Evolutionary conservation across 2,113 vertebrate species (phyloP).

Genomic region (Trinectes maculatus): DNA sequence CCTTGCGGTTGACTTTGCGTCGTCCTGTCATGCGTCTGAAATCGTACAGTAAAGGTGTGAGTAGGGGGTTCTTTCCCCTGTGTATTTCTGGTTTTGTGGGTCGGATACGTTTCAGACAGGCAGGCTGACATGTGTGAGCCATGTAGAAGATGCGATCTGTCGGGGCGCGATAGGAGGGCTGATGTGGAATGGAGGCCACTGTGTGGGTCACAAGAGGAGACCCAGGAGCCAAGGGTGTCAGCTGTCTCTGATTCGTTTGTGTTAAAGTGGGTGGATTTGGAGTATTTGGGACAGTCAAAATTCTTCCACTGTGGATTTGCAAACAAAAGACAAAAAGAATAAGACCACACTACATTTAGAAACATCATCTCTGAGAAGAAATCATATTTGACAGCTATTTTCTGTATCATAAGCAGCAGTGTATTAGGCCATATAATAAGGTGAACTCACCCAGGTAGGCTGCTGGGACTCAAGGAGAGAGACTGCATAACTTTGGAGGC

Average conservation of each 20-base stretch:
- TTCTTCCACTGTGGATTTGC: constrained; percentile 33
- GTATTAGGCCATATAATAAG: not conserved
- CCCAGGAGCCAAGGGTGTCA: constrained; percentile 5
- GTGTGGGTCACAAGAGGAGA: constrained; percentile 54
- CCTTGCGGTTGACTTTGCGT: constrained; percentile 93
- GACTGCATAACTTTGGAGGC: constrained; percentile 72
- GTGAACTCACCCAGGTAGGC: constrained; percentile 61
- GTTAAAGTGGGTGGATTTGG: not conserved
- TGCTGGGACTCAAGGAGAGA: constrained; percentile 45
- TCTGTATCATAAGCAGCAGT: not conserved
- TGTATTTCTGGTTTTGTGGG: constrained; percentile 81
- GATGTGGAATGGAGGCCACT: constrained; percentile 84
- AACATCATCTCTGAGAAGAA: not conserved
- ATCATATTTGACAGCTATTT: not conserved
- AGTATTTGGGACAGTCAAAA: not conserved
- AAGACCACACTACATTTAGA: not conserved
- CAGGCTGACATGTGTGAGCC: constrained; percentile 86
- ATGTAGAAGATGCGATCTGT: constrained; percentile 95
- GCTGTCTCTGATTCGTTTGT: constrained; percentile 41
- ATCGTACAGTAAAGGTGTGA: constrained; percentile 92
- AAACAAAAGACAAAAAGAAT: not conserved
- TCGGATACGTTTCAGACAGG: constrained; percentile 88
- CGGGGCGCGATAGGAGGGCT: constrained; percentile 90
- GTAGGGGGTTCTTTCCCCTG: constrained; percentile 91
- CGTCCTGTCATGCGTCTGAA: constrained; percentile 95